phyloP scores from a whole-genome alignment of 2,113 vertebrate species.

The Aldabrachelys gigantea region DNA sequence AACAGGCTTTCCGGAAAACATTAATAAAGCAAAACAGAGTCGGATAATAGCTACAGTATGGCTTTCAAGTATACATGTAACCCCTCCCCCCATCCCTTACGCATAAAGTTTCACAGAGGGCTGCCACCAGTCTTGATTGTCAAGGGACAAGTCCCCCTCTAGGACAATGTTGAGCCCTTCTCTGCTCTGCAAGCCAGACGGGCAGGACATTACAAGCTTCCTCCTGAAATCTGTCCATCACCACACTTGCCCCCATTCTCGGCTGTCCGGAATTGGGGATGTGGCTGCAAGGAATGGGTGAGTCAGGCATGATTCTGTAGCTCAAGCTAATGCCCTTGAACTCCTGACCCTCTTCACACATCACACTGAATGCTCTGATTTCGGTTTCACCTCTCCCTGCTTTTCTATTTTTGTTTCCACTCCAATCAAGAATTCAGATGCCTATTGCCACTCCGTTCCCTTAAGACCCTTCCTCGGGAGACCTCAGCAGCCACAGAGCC shows the following conservation, averaged over 20 bases:
- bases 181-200: accelerated
- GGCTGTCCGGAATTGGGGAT: background rate
- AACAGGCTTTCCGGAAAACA: accelerated
- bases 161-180: background rate
- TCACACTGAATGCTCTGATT: background rate
- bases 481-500: background rate
- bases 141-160: background rate
- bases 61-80: background rate
- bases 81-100: background rate
- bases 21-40: background rate
- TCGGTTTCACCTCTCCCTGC: background rate
- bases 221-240: accelerated
- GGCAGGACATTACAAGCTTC: accelerated
- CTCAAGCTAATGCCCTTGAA: background rate
- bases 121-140: background rate
- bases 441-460: accelerated
- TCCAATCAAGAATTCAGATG: no score
- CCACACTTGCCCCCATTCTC: background rate
- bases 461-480: background rate
- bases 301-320: accelerated
- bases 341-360: background rate
- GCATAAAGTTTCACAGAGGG: background rate
- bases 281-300: background rate
- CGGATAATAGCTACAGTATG: background rate
- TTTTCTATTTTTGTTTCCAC: accelerated